Evolutionary conservation across 2,888 invertebrate genomes (phyloP).

Genomic region (Beris morrisii): DNA sequence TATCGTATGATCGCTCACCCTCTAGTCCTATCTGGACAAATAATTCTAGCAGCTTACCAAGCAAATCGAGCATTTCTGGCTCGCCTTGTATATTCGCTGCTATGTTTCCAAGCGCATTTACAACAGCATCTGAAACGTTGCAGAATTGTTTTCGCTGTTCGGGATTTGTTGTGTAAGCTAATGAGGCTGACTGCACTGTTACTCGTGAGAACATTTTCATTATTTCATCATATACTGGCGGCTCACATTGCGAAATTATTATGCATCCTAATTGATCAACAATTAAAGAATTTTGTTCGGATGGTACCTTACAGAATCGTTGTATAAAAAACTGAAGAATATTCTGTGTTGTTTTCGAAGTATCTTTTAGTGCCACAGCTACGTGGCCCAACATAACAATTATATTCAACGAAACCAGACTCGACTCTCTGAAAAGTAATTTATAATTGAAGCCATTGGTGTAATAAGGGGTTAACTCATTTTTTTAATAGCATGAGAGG

Average conservation of each 20-base stretch:
- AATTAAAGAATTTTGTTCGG: slow-evolving; percentile 88
- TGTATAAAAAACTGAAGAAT: slow-evolving; percentile 97
- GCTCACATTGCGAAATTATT: slow-evolving; percentile 90
- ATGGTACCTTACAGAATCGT: slow-evolving; percentile 89
- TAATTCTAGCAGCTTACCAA: slow-evolving; percentile 87
- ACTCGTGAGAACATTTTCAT: slow-evolving; percentile 98
- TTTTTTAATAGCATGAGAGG: too few species aligned
- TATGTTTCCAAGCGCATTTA: slow-evolving; percentile 95
- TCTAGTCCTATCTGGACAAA: slow-evolving; percentile 98
- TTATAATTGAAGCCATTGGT: too few species aligned
- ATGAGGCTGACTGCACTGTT: slow-evolving; percentile 87
- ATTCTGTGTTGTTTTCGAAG: slow-evolving; percentile 91
- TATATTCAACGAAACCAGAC: slow-evolving; percentile 92
- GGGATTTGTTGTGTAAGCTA: slow-evolving; percentile 67
- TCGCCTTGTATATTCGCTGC: slow-evolving; percentile 92
- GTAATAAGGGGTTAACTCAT: too few species aligned
- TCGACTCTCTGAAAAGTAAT: slow-evolving; percentile 71
- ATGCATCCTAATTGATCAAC: slow-evolving; percentile 98
- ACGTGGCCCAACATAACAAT: slow-evolving; percentile 97
- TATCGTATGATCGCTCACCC: slow-evolving; percentile 93
- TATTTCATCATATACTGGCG: slow-evolving; percentile 86
- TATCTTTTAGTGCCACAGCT: slow-evolving; percentile 90
- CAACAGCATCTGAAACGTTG: slow-evolving; percentile 92
- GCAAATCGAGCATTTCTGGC: slow-evolving; percentile 76
- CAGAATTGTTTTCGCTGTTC: slow-evolving; percentile 64